Evolutionary conservation across 1,140 invertebrate genomes (phyloP), one percentile per base, ranked within the genome.

Genomic region (Nasonia giraulti): DNA sequence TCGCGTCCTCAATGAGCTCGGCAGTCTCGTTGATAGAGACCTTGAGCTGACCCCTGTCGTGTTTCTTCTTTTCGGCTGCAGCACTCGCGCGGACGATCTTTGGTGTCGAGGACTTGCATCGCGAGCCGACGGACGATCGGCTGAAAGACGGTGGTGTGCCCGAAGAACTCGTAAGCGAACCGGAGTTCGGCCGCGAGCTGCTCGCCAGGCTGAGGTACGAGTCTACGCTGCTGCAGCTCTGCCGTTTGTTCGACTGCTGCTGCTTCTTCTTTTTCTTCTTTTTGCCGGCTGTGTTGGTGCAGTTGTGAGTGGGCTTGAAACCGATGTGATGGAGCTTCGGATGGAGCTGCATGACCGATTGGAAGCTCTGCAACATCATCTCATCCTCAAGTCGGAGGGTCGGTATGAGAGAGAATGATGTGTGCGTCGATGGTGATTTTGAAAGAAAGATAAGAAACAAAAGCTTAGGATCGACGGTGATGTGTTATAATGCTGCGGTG

Each of bases 1-100:
- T 31, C 17, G 14, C 93, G 90, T 93, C 93, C 55, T 94, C 91
- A 66, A 94, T 94, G 0, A 93, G 87, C 87, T 94, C 92, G 4
- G 94, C 92, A 1, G 91, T 94, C 81, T 94, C 94, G 84, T 94
- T 94, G 44, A 94, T 94, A 0, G 94, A 94, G 2, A 94, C 94
- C 68, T 92, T 91, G 0, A 93, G 86, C 6, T 90, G 87, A 44
- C 90, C 89, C 1, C 91, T 88, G 77, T 91, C 92, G 87, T 78
- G 89, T 92, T 88, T 92, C n/a, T 90, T 93, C 12, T 87, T 90
- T 1, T 76, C 74, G 66, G 33, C 8, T 27, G 27, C 1, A 10
- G 14, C 3, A 7, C 31, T 76, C n/a, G 33, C 8, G 74, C 33
- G 20, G 20, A 14, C 1, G 76, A n/a, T 8, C n/a, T 62, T 40